Percentiles rank a stretch among this genome's conserved stretches.
phyloP scores from a whole-genome alignment of 2,888 invertebrate genomes.

The Exocentrus adspersus region DNA sequence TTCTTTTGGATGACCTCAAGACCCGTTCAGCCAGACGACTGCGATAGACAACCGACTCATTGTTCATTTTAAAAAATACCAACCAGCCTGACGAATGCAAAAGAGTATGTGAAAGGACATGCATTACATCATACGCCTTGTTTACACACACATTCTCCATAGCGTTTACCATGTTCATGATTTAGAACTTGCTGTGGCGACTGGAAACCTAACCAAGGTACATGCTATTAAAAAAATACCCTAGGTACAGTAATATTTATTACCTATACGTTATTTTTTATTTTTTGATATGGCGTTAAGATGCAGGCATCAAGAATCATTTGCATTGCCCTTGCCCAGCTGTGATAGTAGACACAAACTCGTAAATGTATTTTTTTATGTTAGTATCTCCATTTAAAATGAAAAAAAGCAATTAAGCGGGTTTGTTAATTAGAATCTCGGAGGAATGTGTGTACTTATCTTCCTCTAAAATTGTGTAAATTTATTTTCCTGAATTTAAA shows the following conservation, averaged over 20 bases:
- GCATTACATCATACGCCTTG: slow-evolving; percentile 31
- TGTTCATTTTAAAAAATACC: slow-evolving; percentile 25
- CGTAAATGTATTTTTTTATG: no score
- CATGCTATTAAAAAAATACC: slow-evolving; percentile 16
- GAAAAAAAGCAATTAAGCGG: slow-evolving; percentile 14
- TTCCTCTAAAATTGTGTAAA: no score
- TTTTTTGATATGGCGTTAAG: not conserved
- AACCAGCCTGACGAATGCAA: slow-evolving; percentile 27
- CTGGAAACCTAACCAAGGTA: slow-evolving; percentile 1
- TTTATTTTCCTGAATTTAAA: not conserved
- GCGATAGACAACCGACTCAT: slow-evolving; percentile 29
- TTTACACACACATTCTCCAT: slow-evolving; percentile 34
- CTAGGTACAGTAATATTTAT: slow-evolving; percentile 17
- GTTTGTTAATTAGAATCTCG: slow-evolving; percentile 4
- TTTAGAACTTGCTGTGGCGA: slow-evolving; percentile 26
- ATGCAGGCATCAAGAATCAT: slow-evolving; percentile 11
- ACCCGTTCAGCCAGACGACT: slow-evolving; percentile 14
- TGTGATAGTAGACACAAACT: no score
- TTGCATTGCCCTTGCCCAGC: no score
- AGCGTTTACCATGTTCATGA: slow-evolving; percentile 28
- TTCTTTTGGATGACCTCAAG: slow-evolving; percentile 23
- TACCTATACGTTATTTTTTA: slow-evolving; percentile 1
- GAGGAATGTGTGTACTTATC: not conserved
- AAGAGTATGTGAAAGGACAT: slow-evolving; percentile 33
- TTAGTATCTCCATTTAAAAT: no score